phyloP scores from a whole-genome alignment of 2,113 vertebrate species.

The Pedetes capensis region DNA sequence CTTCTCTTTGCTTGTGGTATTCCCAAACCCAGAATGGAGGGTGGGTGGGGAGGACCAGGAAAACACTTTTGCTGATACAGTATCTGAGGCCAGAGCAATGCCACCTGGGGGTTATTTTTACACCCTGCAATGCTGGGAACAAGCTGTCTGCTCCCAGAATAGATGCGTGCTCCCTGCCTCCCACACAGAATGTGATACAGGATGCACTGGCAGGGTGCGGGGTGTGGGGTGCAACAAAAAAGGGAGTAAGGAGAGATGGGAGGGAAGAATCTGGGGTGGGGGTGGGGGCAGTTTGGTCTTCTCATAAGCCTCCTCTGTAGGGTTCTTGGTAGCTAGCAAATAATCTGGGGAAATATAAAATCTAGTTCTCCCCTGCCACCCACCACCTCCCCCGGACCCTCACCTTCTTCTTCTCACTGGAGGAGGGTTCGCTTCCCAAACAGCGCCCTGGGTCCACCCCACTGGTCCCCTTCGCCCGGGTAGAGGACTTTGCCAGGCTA shows the following conservation, averaged over 20 bases:
- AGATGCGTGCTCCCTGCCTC: slow-evolving; percentile 74
- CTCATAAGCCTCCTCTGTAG: slow-evolving; percentile 27
- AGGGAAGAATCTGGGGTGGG: background rate
- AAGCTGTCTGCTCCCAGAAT: slow-evolving; percentile 79
- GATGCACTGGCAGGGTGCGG: slow-evolving; percentile 52
- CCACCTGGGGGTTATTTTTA: slow-evolving; percentile 81
- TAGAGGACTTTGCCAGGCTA: slow-evolving; percentile 95
- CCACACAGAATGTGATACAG: slow-evolving; percentile 78
- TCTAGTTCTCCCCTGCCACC: background rate
- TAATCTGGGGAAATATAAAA: slow-evolving; percentile 31
- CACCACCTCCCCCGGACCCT: background rate
- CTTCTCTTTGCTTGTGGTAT: slow-evolving; percentile 56
- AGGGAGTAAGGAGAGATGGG: background rate
- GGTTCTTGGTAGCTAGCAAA: slow-evolving; percentile 16
- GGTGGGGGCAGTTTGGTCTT: background rate
- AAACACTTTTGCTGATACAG: slow-evolving; percentile 66
- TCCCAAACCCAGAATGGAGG: slow-evolving; percentile 7
- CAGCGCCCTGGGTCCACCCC: slow-evolving; percentile 92
- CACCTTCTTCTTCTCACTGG: slow-evolving; percentile 96
- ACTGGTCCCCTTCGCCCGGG: slow-evolving; percentile 91
- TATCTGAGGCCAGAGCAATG: slow-evolving; percentile 72
- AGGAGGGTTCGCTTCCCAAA: slow-evolving; percentile 89
- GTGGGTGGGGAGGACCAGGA: slow-evolving; percentile 55
- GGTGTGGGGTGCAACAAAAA: background rate
- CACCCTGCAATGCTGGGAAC: slow-evolving; percentile 73